Evolutionary conservation across 2,113 vertebrate genomes (phyloP).

Genomic region (Brachyhypopomus occidentalis): DNA sequence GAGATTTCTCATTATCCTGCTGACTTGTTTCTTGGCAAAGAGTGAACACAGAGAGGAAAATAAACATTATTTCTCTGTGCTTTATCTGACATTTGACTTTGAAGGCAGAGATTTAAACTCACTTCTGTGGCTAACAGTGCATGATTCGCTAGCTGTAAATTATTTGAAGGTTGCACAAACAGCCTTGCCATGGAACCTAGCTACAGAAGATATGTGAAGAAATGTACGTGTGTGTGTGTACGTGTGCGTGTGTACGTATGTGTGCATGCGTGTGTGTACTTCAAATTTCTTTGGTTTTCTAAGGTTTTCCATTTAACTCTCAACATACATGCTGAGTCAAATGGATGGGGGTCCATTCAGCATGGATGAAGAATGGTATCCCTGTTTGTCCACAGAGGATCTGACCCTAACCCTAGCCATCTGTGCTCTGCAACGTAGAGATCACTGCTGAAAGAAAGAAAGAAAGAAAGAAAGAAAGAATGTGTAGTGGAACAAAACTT

Average conservation of each 20-base stretch:
- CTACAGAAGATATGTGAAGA: constrained; percentile 65
- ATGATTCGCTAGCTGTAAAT: constrained; percentile 74
- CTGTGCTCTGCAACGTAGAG: neutral
- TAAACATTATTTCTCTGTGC: constrained; percentile 80
- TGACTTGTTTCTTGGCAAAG: constrained; percentile 63
- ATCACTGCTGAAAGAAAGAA: neutral
- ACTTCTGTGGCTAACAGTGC: constrained; percentile 72
- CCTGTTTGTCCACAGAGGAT: no score
- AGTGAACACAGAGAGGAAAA: constrained; percentile 74
- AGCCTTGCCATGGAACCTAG: constrained; percentile 57
- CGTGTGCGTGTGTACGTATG: neutral
- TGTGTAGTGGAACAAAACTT: neutral
- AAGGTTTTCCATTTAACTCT: neutral
- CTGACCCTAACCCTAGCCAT: neutral
- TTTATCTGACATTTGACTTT: constrained; percentile 81
- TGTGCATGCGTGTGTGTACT: neutral
- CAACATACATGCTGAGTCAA: neutral
- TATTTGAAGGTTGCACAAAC: constrained; percentile 76
- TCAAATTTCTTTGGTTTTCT: constrained; percentile 1
- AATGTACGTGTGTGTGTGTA: constrained; percentile 51
- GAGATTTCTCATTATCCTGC: constrained; percentile 37
- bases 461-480: neutral
- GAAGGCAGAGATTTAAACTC: constrained; percentile 79
- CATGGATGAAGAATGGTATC: neutral
- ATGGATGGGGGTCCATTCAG: neutral